phyloP scores from a whole-genome alignment of 2,888 invertebrate species.

The Drosophila antonietae region DNA sequence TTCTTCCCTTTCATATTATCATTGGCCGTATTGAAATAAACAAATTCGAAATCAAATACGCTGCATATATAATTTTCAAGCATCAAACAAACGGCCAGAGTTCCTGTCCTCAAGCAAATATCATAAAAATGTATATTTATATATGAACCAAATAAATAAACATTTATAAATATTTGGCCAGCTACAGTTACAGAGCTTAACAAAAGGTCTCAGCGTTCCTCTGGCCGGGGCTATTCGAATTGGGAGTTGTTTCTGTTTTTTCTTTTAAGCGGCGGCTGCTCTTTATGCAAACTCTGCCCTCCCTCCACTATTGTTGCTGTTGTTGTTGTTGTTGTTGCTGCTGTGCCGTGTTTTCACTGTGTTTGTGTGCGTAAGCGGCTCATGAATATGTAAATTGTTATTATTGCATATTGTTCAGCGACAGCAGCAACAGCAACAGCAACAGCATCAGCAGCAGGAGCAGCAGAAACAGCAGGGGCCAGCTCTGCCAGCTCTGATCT shows the following conservation, averaged over 20 bases:
- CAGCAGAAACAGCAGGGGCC: conserved; percentile 13
- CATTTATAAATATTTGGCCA: conserved; percentile 74
- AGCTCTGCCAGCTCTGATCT: conserved; percentile 22
- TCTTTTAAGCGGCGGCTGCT: conserved; percentile 67
- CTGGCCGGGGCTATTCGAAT: conserved; percentile 1
- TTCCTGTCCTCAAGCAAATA: conserved; percentile 60
- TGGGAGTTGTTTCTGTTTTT: conserved; percentile 48
- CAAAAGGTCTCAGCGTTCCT: conserved; percentile 57
- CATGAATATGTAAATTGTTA: conserved; percentile 80
- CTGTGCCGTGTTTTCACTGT: conserved; percentile 40
- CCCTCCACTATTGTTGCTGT: conserved; percentile 16
- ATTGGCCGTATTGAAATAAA: conserved; percentile 21
- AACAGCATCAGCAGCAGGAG: conserved; percentile 11
- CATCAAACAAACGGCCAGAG: conserved; percentile 44
- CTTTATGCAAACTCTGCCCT: conserved; percentile 71
- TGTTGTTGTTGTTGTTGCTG: conserved; percentile 22
- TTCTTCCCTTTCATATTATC: conserved; percentile 1
- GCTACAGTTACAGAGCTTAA: conserved; percentile 68
- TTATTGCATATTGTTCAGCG: conserved; percentile 78
- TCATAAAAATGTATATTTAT: conserved; percentile 53
- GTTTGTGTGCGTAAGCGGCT: conserved; percentile 68
- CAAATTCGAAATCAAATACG: conserved; percentile 30
- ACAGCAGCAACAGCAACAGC: conserved; percentile 35
- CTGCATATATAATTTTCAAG: conserved; percentile 31
- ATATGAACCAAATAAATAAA: conserved; percentile 74